Percentiles rank a stretch among this genome's conserved stretches.
phyloP scores from a whole-genome alignment of 1,140 invertebrate species.

The Agrilus planipennis region DNA sequence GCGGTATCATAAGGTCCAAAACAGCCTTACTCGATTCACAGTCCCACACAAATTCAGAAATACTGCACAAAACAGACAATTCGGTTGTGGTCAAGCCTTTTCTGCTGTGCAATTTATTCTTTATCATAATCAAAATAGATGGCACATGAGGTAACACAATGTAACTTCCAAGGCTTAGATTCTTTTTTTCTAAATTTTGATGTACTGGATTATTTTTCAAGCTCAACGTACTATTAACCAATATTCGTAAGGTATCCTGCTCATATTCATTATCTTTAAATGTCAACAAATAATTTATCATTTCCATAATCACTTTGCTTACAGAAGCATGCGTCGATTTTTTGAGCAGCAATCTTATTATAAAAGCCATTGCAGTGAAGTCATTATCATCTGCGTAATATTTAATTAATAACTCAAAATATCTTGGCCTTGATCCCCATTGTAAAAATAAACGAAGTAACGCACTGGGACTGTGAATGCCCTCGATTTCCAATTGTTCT shows the following conservation, averaged over 20 bases:
- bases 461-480: conserved; percentile 71
- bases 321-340: conserved; percentile 55
- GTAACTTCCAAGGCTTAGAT: conserved; percentile 60
- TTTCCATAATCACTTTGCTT: conserved; percentile 56
- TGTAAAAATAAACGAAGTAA: conserved; percentile 63
- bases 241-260: conserved; percentile 35
- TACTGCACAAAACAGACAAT: conserved; percentile 63
- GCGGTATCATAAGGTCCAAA: conserved; percentile 58
- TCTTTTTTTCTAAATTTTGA: too few species aligned
- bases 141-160: conserved; percentile 63
- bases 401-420: conserved; percentile 59
- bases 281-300: conserved; percentile 68
- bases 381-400: conserved; percentile 31
- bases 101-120: conserved; percentile 45
- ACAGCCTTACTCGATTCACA: conserved; percentile 52
- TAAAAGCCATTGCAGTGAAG: conserved; percentile 45
- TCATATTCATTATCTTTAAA: conserved; percentile 45
- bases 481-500: conserved; percentile 62
- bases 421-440: conserved; percentile 68
- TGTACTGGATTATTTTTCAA: too few species aligned
- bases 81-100: conserved; percentile 54
- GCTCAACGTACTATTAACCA: conserved; percentile 26
- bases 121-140: conserved; percentile 57
- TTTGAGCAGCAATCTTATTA: conserved; percentile 58
- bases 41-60: conserved; percentile 60